Evolutionary conservation across 2,797 vertebrate species (phyloP).

Genomic region (Fringilla coelebs): DNA sequence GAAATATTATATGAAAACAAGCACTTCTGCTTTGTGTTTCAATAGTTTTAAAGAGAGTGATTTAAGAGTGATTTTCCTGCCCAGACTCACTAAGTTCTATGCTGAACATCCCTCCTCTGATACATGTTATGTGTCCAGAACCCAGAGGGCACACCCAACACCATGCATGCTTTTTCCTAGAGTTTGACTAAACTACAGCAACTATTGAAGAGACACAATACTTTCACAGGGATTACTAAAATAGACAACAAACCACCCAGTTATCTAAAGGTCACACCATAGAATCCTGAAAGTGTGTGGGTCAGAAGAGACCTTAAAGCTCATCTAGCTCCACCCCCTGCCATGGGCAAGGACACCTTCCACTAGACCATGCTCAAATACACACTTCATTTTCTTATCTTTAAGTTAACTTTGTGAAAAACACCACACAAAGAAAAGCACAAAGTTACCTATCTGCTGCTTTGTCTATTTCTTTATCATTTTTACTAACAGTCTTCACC

Average conservation of each 20-base stretch:
- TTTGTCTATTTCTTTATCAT: background rate
- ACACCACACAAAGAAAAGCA: background rate
- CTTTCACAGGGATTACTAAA: background rate
- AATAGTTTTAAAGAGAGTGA: background rate
- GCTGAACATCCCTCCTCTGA: background rate
- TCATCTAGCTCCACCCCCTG: background rate
- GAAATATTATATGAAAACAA: background rate
- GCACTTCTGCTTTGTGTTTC: background rate
- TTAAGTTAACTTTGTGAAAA: background rate
- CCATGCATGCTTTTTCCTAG: rapidly evolving
- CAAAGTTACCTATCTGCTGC: rapidly evolving
- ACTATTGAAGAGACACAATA: background rate
- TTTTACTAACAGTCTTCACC: background rate
- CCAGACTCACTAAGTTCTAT: too few relatives aligned
- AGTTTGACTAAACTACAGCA: background rate
- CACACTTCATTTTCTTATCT: background rate
- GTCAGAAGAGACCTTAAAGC: background rate
- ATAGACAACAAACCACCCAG: background rate
- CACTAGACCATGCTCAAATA: background rate
- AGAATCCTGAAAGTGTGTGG: background rate
- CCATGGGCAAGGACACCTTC: background rate
- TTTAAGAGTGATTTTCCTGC: background rate
- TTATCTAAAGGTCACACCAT: background rate
- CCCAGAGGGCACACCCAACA: background rate
- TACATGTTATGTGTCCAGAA: background rate